Base-by-base conservation (phyloP, 2,113 vertebrate genomes). In the Mystacornis crossleyi region DNA sequence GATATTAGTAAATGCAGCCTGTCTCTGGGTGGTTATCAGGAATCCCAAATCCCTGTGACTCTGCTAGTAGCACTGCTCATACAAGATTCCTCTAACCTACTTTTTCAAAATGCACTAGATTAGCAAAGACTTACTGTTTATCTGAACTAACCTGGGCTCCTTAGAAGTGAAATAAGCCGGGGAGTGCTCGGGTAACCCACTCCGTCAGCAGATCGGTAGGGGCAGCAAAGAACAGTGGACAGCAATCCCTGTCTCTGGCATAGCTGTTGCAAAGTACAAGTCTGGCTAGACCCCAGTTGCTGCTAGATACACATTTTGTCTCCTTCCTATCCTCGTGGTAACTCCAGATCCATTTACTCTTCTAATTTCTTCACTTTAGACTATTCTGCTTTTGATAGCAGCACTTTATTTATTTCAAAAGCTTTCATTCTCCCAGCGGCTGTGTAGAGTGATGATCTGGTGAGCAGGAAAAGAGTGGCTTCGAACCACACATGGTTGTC, bases 21-120 rank as follows among this genome's bases (percentile, higher is more conserved):
- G 82, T 74, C 95, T 93, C 96, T 93, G 60, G 82, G 94, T 91
- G 91, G 89, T 95, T 95, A 97, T 95, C 95, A 71, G 89, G 72
- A 90, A 55, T 89, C 86, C 91, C 86, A 92, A 96, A 95, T 67
- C 94, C 94, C 51, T 84, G 20, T 5, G 0, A 67, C 54, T 70
- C 75, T 67, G 80, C 67, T 36, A 38, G 18, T 26, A 83, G 75
- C 0, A 0, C 64, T 89, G 81, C 86, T 92, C 82, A 66, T 28
- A 54, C 82, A 83, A 86, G 60, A 29, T 57, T 70, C 67, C 38
- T 54, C 69, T 73, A 86, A 73, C 80, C 33, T 70, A 12, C 78
- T 78, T 91, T 47, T 70, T 26, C 78, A 57, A 89, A 92, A 70
- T 12, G 50, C 51, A 54, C 74, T 80, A 50, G 79, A 92, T 93